phyloP scores from a whole-genome alignment of 1,140 invertebrate species.

The Drosophila subobscura region DNA sequence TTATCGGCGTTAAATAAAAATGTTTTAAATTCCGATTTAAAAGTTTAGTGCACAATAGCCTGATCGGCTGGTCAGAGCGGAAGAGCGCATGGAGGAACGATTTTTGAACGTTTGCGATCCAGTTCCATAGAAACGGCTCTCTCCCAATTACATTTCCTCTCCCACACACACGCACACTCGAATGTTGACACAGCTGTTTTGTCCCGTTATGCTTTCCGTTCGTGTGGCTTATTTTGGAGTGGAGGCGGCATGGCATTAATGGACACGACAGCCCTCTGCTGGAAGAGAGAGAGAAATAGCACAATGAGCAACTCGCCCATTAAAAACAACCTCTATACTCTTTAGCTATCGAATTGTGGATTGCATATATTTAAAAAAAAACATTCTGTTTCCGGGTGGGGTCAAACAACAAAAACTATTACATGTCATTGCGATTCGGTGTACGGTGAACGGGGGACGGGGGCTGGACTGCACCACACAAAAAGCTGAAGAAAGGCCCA shows the following conservation, averaged over 20 bases:
- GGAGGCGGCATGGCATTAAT: neutral
- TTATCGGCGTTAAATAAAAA: too few species aligned
- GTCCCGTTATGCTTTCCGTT: too few species aligned
- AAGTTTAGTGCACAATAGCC: too few species aligned
- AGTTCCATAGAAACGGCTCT: neutral
- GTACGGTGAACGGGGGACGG: neutral
- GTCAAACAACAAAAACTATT: slow-evolving; percentile 39
- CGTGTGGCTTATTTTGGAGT: too few species aligned
- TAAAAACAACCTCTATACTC: slow-evolving; percentile 15
- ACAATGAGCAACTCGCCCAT: neutral
- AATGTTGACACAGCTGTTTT: slow-evolving; percentile 28
- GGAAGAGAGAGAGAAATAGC: too few species aligned
- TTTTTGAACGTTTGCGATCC: too few species aligned
- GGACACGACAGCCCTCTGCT: slow-evolving; percentile 1
- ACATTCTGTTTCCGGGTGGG: slow-evolving; percentile 32
- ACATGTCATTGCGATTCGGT: slow-evolving; percentile 17
- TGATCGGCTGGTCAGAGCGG: too few species aligned
- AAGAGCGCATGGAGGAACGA: too few species aligned
- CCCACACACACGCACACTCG: too few species aligned
- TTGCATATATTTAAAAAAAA: slow-evolving; percentile 46
- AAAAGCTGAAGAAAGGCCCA: slow-evolving; percentile 15
- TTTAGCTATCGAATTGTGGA: slow-evolving; percentile 41
- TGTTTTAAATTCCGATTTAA: too few species aligned
- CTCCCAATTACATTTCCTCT: neutral
- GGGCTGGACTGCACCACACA: slow-evolving; percentile 8